Evolutionary conservation across 2,113 vertebrate species (phyloP).

Genomic region (Xiphias gladius): DNA sequence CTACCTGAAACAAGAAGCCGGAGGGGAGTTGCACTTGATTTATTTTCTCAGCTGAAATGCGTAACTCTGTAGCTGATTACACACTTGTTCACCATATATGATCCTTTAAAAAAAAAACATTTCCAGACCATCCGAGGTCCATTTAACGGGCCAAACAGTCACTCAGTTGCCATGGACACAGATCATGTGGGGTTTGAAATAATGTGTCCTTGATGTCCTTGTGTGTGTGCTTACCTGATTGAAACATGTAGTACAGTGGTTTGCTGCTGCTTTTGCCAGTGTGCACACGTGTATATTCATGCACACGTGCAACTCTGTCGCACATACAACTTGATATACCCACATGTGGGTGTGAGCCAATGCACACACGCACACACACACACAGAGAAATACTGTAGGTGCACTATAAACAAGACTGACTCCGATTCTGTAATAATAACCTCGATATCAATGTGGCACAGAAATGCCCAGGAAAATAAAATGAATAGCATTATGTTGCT

Average conservation of each 20-base stretch:
- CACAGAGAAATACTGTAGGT: neutral
- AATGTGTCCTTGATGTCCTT: slow-evolving; percentile 55
- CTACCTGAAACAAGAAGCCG: neutral
- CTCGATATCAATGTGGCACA: neutral
- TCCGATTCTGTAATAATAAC: neutral
- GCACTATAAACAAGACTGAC: neutral
- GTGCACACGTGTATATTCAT: neutral
- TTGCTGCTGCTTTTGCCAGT: neutral
- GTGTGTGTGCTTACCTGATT: neutral
- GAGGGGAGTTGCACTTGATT: neutral
- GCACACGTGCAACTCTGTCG: neutral
- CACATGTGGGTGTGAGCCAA: neutral
- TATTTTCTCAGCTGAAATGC: neutral
- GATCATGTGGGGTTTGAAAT: slow-evolving; percentile 52
- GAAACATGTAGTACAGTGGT: neutral
- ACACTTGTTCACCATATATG: neutral
- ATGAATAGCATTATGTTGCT: neutral
- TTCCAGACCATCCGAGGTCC: slow-evolving; percentile 14
- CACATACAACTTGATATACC: neutral
- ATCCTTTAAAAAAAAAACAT: neutral
- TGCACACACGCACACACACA: too few relatives aligned
- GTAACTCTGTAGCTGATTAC: neutral
- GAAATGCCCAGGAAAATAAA: neutral
- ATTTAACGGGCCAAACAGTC: slow-evolving; percentile 35
- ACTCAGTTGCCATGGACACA: slow-evolving; percentile 63